Evolutionary conservation across 1,140 invertebrate genomes (phyloP).

Genomic region (Drosophila bipectinata): DNA sequence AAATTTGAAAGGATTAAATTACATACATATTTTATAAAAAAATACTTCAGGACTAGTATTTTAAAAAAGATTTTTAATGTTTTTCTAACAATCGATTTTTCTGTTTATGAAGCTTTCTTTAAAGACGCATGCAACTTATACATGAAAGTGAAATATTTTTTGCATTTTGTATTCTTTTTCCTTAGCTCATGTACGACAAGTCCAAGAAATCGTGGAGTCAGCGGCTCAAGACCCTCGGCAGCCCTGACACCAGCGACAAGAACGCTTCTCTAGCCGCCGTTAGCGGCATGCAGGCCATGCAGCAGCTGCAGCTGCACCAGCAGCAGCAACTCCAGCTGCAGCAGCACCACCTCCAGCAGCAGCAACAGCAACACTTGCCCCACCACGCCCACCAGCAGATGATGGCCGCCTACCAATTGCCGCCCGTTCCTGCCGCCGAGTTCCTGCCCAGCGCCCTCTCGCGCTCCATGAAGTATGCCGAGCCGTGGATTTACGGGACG

Average conservation of each 20-base stretch:
- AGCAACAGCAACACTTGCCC: conserved; percentile 56
- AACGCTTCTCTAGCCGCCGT: conserved; percentile 58
- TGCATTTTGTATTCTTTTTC: conserved; percentile 7
- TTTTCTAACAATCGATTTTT: too few species aligned
- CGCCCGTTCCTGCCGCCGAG: conserved; percentile 61
- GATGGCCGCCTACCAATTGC: conserved; percentile 59
- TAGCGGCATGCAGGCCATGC: conserved; percentile 69
- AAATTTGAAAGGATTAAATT: too few species aligned
- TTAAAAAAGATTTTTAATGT: too few species aligned
- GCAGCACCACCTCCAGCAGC: conserved; percentile 50
- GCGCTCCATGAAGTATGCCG: conserved; percentile 92
- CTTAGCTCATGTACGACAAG: conserved; percentile 83
- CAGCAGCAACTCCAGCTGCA: conserved; percentile 51
- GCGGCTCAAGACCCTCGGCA: conserved; percentile 81
- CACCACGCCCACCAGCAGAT: conserved; percentile 59
- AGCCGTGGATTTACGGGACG: conserved; percentile 92
- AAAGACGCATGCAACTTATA: background rate
- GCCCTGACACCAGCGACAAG: conserved; percentile 74
- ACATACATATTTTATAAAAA: too few species aligned
- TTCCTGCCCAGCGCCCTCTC: conserved; percentile 86
- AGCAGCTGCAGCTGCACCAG: conserved; percentile 69
- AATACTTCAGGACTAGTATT: too few species aligned
- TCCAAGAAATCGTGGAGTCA: conserved; percentile 85
- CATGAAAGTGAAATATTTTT: background rate
- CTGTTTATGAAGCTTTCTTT: too few species aligned